Base-by-base conservation (phyloP, 53 echinoderm and acorn worm genomes). In the Paracentrotus lividus region DNA sequence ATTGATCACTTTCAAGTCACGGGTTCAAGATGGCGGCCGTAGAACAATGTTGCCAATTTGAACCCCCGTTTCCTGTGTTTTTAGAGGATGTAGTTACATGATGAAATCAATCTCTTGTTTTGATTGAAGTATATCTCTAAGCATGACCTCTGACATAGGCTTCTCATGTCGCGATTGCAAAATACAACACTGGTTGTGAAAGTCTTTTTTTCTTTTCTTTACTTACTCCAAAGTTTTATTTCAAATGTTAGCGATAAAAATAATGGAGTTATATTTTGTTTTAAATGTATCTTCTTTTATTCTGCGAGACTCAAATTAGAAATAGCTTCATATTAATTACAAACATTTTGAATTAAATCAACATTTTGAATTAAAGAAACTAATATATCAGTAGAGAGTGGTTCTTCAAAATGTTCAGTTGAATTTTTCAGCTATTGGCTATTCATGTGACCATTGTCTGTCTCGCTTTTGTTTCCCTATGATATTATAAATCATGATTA, bases 61-160 rank as follows among this genome's bases (percentile, higher is more conserved):
- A 77, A 77, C 77, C 43, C n/a, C 77, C 24, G 77, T 77, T 77
- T 77, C 77, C 77, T 77, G 77, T 77, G 77, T 77, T 77, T 77
- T 42, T 43, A 7, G 77, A 77, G 43, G 42, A 42, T 77, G 77
- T 77, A 21, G 77, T 77, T 77, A 21, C 77, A 53, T 85, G n/a
- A n/a, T n/a, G 85, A 85, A 85, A 85, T 53, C 85, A 85, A 85
- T 85, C 49, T 33, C 53, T 51, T 85, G 85, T 85, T 85, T 85
- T 85, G 52, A 85, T 85, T 85, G 51, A 53, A 53, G 2, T 27
- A 24, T 85, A 85, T 85, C 85, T 85, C 26, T 24, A 14, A 85
- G 85, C 7, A 32, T 85, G 53, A 53, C 85, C 85, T 85, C 18
- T 85, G 85, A 85, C 85, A 49, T 44, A 53, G n/a, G 27, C 53